A percentile compares a stretch with the other conserved stretches of the same genome.
Conservation (phyloP, 2,888 invertebrate genomes). For the Eristalis pertinax region DNA sequence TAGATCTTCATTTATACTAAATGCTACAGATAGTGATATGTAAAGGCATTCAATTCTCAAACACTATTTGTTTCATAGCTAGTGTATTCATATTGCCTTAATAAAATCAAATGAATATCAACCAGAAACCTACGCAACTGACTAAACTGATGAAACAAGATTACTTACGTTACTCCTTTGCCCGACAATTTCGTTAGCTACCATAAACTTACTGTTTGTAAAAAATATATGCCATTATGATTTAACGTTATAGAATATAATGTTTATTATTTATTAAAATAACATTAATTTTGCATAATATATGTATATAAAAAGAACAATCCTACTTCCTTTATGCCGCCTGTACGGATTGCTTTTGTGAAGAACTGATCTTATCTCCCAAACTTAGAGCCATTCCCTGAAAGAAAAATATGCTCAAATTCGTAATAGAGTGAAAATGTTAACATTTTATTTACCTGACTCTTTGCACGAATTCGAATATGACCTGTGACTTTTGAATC, state of each 20-base stretch:
- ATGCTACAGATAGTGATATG: too few relatives aligned
- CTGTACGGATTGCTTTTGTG: conserved; percentile 87
- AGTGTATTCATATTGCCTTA: too few relatives aligned
- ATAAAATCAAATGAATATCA: too few relatives aligned
- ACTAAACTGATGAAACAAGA: too few relatives aligned
- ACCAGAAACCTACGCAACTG: too few relatives aligned
- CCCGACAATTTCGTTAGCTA: too few relatives aligned
- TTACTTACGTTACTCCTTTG: too few relatives aligned
- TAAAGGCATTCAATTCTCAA: too few relatives aligned
- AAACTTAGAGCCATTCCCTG: conserved; percentile 99
- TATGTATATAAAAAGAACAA: conserved; percentile 44
- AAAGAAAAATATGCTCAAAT: conserved; percentile 72
- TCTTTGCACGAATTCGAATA: conserved; percentile 98
- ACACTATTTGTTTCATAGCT: too few relatives aligned
- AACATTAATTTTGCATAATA: conserved; percentile 64
- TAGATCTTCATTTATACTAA: too few relatives aligned
- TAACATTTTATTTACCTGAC: conserved; percentile 87
- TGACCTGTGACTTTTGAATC: conserved; percentile 96
- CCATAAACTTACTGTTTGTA: too few relatives aligned
- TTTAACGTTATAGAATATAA: conserved; percentile 25
- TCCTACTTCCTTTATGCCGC: conserved; percentile 76
- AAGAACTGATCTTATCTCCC: conserved; percentile 98
- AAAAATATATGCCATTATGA: too few relatives aligned
- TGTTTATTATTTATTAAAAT: conserved; percentile 65
- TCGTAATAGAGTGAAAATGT: not conserved